These are phyloP conservation scores for Andrena flavipes DNA, from an alignment of 2,888 invertebrate species.

Conservation along the genomic window DNA sequence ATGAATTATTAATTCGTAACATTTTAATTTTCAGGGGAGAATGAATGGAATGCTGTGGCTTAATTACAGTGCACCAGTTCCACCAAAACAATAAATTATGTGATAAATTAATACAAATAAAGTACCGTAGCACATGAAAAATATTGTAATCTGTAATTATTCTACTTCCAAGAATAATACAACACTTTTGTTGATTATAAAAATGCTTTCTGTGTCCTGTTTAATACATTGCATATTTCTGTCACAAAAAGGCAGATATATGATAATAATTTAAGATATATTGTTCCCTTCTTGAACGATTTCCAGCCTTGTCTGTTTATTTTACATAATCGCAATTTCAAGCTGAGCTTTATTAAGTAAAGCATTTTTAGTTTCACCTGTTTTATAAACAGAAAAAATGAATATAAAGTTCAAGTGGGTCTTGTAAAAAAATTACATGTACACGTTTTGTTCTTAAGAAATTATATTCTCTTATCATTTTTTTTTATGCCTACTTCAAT, in stretches of 20 bases:
- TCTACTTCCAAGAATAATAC: constrained; percentile 28
- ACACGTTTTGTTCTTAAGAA: constrained; percentile 20
- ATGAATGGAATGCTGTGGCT: constrained; percentile 28
- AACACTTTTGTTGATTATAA: constrained; percentile 12
- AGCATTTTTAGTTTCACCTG: constrained; percentile 1
- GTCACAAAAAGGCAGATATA: background rate
- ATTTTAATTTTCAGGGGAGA: constrained; percentile 45
- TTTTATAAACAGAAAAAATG: background rate
- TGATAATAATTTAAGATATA: background rate
- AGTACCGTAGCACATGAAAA: constrained; percentile 32
- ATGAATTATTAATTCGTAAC: constrained; percentile 1
- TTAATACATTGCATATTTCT: background rate
- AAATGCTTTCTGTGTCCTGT: background rate
- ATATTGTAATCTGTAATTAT: constrained; percentile 27
- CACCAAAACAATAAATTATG: constrained; percentile 19
- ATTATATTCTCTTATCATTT: constrained; percentile 23
- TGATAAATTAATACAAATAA: constrained; percentile 30
- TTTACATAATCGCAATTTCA: background rate
- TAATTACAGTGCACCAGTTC: constrained; percentile 24
- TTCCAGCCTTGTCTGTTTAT: background rate
- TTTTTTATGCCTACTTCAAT: constrained; percentile 18
- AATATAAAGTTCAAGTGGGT: background rate
- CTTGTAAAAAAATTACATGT: constrained; percentile 9
- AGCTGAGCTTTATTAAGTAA: constrained; percentile 14
- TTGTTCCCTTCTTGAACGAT: background rate